Evolutionary conservation across 2,888 invertebrate genomes (phyloP), one percentile per base, ranked within the genome.

Genomic region (Athetis lepigone): DNA sequence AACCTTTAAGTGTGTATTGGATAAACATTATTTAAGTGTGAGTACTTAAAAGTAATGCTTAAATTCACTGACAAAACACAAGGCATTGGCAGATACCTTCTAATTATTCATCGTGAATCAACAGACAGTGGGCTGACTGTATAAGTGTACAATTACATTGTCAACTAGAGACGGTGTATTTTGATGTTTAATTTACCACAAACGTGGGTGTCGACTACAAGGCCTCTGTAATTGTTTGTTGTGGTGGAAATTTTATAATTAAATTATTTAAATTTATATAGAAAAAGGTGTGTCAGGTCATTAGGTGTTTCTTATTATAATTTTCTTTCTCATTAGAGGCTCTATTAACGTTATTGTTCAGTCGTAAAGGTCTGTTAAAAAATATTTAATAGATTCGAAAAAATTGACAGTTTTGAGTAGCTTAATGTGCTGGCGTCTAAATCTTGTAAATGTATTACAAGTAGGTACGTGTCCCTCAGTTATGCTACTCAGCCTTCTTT

Each of bases 101-200:
- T 73, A 75, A 77, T 75, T 77, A 75, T 60, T 77, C 69, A 73
- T 57, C 69, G 63, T 68, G 75, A 71, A 61, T 74, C 77, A 76
- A 71, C 72, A 76, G 43, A 74, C 58, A 58, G 75, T 76, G 66
- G 70, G 70, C 33, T 42, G 75, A 49, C 68, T 59, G 37, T 52
- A 65, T 57, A 63, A 49, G 57, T 57, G 27, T 66, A 74, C 68
- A 74, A 70, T 70, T 74, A 70, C 54, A 46, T 68, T 70, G 70
- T 60, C 70, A 60, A 70, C 59, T 68, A 47, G 36, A 67, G 63
- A 70, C 63, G 71, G 66, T 46, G 36, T 73, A 73, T 73, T 68
- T 74, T 70, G 69, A 74, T 60, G 54, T 74, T 74, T 68, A 59
- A 70, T 67, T 70, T 66, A 39, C 69, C 58, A 73, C 68, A 71